Base-by-base conservation (phyloP, 2,113 vertebrate genomes). In the Piaya cayana region DNA sequence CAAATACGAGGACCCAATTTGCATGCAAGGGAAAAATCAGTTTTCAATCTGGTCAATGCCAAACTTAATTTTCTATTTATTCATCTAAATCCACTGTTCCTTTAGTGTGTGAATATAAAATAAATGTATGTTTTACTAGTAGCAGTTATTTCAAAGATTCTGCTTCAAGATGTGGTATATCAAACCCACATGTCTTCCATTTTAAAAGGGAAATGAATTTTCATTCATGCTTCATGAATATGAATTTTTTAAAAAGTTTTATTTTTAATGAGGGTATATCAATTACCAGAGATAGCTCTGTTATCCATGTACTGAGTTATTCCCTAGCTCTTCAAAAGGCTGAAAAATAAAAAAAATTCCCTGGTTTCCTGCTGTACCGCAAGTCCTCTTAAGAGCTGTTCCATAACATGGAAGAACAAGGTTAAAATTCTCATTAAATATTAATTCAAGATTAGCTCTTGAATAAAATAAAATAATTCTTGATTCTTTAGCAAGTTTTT, bases 341-440 rank as follows among this genome's bases (percentile, higher is more conserved):
- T 56, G 13, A 84, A 13, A 93, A 88, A 89, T 43, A 65, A 1
- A 43, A 39, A 9, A 22, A 60, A 82, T 60, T 60, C 30, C 39
- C 19, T 59, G 9, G 21, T 82, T 85, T 75, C 12, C 21, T 92
- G 29, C 20, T 39, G 16, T 32, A 82, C 17, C 58, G 17, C 56
- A 92, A 34, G 27, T 50, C 85, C 32, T 80, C 32, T 85, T 85
- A 76, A 77, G n/a, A 76, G 16, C 22, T 77, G 8, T 56, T 85
- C 30, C 34, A 21, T 43, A 91, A 70, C 17, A 52, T 5, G 11
- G 27, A 82, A 82, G 45, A 92, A 77, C n/a, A 94, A 95, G 81
- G 71, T 90, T 92, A 94, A 95, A 85, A 77, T 91, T 90, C 70
- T 90, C 67, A 94, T 95, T 91, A 95, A 94, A 90, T 2, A 82